Conservation (phyloP, 2,797 vertebrate species). For the Argentina silus region DNA sequence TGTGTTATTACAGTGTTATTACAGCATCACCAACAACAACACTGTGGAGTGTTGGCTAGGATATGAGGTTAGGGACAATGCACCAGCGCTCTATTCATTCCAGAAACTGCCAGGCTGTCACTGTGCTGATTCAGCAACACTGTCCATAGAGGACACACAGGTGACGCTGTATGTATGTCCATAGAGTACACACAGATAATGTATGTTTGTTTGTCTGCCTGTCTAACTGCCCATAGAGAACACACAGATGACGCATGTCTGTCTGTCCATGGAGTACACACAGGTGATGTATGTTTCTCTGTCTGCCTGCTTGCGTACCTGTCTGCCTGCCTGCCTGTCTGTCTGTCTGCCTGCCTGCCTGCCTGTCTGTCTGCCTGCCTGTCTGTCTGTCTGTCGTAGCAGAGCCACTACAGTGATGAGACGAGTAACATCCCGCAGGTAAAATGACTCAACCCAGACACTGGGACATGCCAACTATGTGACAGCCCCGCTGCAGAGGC, state of each 20-base stretch:
- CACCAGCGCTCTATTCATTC: too few species aligned
- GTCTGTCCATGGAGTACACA: slow-evolving; percentile 35
- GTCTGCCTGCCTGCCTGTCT: neutral
- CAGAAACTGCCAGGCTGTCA: neutral
- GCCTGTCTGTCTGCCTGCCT: too few species aligned
- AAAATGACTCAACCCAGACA: too few species aligned
- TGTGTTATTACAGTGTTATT: too few species aligned
- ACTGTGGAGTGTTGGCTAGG: too few species aligned
- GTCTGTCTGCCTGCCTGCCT: neutral
- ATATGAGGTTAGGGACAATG: too few species aligned
- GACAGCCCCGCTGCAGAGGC: too few species aligned
- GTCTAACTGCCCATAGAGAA: slow-evolving; percentile 16
- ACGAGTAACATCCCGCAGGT: too few species aligned
- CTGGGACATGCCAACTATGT: too few species aligned
- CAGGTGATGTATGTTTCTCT: neutral
- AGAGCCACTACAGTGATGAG: too few species aligned
- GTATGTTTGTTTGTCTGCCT: neutral
- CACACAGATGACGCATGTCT: slow-evolving; percentile 34
- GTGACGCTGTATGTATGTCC: neutral
- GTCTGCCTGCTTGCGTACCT: neutral
- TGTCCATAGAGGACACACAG: too few species aligned
- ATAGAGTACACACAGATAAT: slow-evolving; percentile 41
- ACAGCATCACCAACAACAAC: too few species aligned
- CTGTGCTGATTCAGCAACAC: neutral
- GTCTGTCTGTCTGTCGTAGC: neutral